A percentile compares a stretch with the other conserved stretches of the same genome.
These are phyloP conservation scores for Axis porcinus DNA, from an alignment of 2,113 vertebrate species.

Conservation along the genomic window DNA sequence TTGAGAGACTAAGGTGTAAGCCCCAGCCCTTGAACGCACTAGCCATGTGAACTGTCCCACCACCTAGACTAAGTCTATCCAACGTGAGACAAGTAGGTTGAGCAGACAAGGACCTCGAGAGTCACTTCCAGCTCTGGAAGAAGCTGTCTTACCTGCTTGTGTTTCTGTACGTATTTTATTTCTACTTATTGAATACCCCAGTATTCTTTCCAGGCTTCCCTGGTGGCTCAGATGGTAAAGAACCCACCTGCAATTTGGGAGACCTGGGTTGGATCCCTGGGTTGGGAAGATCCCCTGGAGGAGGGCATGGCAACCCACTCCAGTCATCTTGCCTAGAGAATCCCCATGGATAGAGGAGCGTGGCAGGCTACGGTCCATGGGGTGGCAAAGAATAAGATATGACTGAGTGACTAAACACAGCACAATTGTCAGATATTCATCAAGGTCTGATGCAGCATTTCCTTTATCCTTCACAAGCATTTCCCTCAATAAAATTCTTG, in stretches of 20 bases:
- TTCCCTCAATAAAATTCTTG: neutral
- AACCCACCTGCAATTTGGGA: neutral
- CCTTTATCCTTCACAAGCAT: neutral
- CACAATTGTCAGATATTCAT: neutral
- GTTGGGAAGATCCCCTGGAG: neutral
- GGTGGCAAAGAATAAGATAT: neutral
- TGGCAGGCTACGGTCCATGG: neutral
- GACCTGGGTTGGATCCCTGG: neutral
- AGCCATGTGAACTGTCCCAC: too few relatives aligned
- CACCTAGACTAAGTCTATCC: neutral
- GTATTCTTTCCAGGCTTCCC: neutral
- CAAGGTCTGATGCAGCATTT: neutral
- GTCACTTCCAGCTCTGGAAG: neutral
- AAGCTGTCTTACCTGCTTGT: neutral
- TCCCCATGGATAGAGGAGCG: fast-evolving
- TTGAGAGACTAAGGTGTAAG: neutral
- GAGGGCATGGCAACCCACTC: neutral
- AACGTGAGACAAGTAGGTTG: neutral
- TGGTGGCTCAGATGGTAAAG: neutral
- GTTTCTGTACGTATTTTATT: neutral
- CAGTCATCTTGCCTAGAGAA: neutral
- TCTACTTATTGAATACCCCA: neutral
- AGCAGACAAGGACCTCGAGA: neutral
- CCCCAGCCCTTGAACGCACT: neutral
- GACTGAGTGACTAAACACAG: neutral